phyloP scores from a whole-genome alignment of 2,797 vertebrate species.

The Xyrichtys novacula region DNA sequence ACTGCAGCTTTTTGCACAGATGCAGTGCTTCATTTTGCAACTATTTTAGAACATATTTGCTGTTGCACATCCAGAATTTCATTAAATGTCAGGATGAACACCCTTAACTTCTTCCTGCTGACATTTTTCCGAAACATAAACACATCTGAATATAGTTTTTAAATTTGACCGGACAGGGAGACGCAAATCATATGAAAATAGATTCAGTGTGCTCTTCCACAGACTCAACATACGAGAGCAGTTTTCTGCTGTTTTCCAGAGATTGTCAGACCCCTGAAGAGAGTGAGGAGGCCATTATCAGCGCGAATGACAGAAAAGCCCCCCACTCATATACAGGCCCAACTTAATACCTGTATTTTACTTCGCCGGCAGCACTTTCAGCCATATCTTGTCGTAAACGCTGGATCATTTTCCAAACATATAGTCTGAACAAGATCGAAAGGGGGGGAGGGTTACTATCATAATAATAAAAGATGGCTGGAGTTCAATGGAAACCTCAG shows the following conservation, averaged over 20 bases:
- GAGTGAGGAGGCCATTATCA: no score
- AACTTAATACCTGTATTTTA: conserved; percentile 8
- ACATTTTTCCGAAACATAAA: no score
- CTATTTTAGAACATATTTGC: no score
- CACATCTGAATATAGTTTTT: no score
- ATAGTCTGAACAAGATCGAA: conserved; percentile 16
- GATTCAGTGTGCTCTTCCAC: neutral
- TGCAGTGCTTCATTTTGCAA: no score
- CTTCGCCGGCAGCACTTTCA: neutral
- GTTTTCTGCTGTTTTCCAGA: neutral
- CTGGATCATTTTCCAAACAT: neutral
- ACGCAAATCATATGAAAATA: no score
- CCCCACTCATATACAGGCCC: neutral
- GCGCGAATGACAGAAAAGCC: neutral
- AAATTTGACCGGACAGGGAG: no score
- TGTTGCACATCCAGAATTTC: no score
- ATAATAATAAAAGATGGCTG: conserved; percentile 29
- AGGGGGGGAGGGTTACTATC: conserved; percentile 1
- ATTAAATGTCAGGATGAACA: no score
- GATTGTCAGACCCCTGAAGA: neutral
- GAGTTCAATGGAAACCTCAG: conserved; percentile 22
- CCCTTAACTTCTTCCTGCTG: no score
- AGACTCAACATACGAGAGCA: neutral
- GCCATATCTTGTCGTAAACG: conserved; percentile 1
- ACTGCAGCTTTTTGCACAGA: no score